These are phyloP conservation scores for Prionailurus bengalensis DNA, from an alignment of 2,113 vertebrate species.

Conservation along the genomic window DNA sequence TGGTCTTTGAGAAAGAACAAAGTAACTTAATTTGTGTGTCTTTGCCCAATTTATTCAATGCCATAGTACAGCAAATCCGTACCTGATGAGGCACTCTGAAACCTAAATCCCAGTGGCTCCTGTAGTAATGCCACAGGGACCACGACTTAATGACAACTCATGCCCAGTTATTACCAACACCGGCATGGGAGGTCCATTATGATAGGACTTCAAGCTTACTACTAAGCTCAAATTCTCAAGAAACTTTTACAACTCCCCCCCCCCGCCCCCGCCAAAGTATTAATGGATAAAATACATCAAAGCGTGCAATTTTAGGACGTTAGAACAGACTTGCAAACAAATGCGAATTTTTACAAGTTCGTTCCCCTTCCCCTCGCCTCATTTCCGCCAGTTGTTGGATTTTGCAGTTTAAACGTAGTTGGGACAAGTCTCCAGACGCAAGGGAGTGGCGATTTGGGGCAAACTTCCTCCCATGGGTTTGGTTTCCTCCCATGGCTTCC, in stretches of 20 bases:
- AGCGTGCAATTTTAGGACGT: not conserved
- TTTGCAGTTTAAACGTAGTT: not conserved
- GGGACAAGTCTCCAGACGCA: not conserved
- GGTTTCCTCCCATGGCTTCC: not conserved
- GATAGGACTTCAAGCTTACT: not conserved
- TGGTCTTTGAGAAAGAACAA: not conserved
- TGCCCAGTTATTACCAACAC: not conserved
- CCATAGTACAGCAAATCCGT: not conserved
- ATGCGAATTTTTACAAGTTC: not conserved
- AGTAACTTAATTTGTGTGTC: not conserved
- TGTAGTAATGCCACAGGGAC: not conserved
- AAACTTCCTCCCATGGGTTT: not conserved
- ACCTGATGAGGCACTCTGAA: not conserved
- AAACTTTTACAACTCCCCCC: not conserved
- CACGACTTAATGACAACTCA: not conserved
- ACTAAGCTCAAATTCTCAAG: not conserved
- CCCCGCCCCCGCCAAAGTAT: not conserved
- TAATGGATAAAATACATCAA: not conserved
- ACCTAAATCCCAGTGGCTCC: not conserved
- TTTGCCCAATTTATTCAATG: not conserved
- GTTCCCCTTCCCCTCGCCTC: not conserved
- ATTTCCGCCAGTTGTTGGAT: not conserved
- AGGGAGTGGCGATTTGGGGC: not conserved
- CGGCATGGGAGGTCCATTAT: not conserved
- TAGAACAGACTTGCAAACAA: not conserved